Evolutionary conservation across 2,797 vertebrate species (phyloP).

Genomic region (Uromys caudimaculatus): DNA sequence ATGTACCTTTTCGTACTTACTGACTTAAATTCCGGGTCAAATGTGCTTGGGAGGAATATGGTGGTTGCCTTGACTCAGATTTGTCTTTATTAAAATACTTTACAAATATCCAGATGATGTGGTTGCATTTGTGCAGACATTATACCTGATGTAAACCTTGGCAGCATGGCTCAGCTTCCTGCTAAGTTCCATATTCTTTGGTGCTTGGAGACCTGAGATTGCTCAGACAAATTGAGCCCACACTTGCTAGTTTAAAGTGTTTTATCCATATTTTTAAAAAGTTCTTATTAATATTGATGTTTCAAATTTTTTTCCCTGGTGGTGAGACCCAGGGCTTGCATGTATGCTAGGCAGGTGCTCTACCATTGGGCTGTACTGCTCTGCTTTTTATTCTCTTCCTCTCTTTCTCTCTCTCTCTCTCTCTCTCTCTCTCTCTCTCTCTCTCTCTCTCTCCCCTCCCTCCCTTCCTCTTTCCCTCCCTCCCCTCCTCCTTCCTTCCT

Average conservation of each 20-base stretch:
- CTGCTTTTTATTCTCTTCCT: neutral
- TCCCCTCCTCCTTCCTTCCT: too few species aligned
- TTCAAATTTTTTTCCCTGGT: neutral
- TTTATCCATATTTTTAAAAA: neutral
- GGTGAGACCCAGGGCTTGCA: neutral
- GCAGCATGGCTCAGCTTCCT: neutral
- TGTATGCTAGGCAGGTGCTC: neutral
- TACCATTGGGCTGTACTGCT: neutral
- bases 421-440: too few species aligned
- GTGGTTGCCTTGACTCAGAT: neutral
- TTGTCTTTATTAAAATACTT: neutral
- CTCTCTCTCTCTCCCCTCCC: too few species aligned
- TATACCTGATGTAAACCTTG: neutral
- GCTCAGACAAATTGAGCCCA: neutral
- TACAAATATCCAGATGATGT: neutral
- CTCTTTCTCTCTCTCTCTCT: too few species aligned
- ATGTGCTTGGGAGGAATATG: neutral
- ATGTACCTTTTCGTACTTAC: neutral
- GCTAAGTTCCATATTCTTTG: too few species aligned
- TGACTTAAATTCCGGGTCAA: too few species aligned
- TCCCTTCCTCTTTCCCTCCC: too few species aligned
- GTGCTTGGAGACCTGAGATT: neutral
- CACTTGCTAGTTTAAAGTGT: neutral
- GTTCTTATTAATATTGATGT: neutral
- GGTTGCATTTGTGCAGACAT: neutral